These are phyloP conservation scores for Magallana nippona DNA, from an alignment of 2,888 invertebrate genomes.

Conservation along the genomic window DNA sequence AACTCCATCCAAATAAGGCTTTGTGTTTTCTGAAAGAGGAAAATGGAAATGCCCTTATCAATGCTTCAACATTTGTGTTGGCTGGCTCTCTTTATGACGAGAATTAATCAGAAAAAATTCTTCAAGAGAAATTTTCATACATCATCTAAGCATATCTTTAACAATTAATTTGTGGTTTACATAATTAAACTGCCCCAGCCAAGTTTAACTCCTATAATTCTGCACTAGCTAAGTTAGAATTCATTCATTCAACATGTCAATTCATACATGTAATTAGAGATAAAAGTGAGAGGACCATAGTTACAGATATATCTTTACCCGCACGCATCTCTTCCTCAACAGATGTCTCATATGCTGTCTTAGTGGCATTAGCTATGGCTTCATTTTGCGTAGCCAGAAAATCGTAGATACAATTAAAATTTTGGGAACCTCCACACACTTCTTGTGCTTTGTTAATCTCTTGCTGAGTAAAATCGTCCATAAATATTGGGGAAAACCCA, in stretches of 20 bases:
- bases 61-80: no score
- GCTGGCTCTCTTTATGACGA: no score
- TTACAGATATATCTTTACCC: constrained; percentile 46
- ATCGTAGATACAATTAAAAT: constrained; percentile 59
- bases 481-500: constrained; percentile 42
- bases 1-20: constrained; percentile 23
- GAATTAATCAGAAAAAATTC: no score
- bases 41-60: not conserved
- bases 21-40: constrained; percentile 39
- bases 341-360: constrained; percentile 3
- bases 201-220: no score
- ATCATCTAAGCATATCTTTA: no score
- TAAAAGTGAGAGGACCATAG: not conserved
- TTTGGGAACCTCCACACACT: constrained; percentile 51
- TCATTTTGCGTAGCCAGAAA: constrained; percentile 51
- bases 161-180: no score
- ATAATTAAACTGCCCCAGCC: no score
- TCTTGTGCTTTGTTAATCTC: constrained; percentile 31
- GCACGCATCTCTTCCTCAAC: constrained; percentile 20
- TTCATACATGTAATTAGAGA: not conserved
- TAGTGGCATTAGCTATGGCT: constrained; percentile 50
- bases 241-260: no score
- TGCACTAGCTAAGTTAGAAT: no score
- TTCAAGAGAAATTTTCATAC: no score
- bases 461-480: not conserved